These are phyloP conservation scores for Germaria angustata DNA, from an alignment of 2,888 invertebrate species.

Conservation along the genomic window DNA sequence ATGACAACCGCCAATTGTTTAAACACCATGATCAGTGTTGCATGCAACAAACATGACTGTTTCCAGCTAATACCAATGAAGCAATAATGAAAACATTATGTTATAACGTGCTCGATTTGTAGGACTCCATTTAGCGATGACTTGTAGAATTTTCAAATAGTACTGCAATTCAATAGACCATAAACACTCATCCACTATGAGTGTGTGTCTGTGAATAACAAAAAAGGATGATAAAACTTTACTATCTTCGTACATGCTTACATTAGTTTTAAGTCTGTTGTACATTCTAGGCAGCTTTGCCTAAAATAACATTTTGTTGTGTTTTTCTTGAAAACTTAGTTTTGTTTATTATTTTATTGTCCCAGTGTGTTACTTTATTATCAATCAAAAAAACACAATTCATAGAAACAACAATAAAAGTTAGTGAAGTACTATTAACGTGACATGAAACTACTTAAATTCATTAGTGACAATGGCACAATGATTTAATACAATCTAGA, in stretches of 20 bases:
- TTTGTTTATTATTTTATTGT: background rate
- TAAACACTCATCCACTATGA: background rate
- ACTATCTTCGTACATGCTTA: background rate
- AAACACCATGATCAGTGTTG: conserved; percentile 13
- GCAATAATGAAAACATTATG: conserved; percentile 20
- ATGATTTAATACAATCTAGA: background rate
- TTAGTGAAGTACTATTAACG: background rate
- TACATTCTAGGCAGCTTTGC: background rate
- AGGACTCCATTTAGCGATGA: conserved; percentile 55
- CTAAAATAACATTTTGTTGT: background rate
- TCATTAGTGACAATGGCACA: background rate
- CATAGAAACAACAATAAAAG: background rate
- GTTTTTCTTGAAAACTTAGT: background rate
- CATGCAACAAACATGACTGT: conserved; percentile 30
- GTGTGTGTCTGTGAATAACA: background rate
- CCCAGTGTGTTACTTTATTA: conserved; percentile 1
- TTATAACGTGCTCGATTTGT: conserved; percentile 41
- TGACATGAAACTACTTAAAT: background rate
- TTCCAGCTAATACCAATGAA: background rate
- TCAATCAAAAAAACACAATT: background rate
- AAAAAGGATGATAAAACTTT: background rate
- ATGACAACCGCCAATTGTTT: background rate
- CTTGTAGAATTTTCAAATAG: conserved; percentile 33
- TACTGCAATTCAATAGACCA: background rate
- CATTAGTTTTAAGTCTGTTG: no score